A percentile compares a stretch with the other conserved stretches of the same genome.
phyloP scores from a whole-genome alignment of 2,888 invertebrate species.

The Syritta pipiens region DNA sequence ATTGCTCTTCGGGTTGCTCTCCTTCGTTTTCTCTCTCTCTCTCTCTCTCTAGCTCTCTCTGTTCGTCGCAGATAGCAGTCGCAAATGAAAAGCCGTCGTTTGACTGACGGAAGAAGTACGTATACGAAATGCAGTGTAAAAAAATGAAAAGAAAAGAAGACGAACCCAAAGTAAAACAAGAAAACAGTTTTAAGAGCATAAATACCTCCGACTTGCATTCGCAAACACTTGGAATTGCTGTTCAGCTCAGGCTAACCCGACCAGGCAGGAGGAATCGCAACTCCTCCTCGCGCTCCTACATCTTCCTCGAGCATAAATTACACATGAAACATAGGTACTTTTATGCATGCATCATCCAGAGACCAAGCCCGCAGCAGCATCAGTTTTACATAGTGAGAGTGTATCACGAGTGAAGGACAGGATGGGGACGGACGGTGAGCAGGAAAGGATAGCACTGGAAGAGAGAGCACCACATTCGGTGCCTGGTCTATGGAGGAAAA shows the following conservation, averaged over 20 bases:
- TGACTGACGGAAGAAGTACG: conserved; percentile 28
- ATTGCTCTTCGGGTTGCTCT: no score
- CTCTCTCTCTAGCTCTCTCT: no score
- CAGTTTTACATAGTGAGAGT: conserved; percentile 30
- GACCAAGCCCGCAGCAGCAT: conserved; percentile 46
- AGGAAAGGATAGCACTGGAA: conserved; percentile 35
- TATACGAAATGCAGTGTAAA: conserved; percentile 3
- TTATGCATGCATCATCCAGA: conserved; percentile 70
- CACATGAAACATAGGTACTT: conserved; percentile 66
- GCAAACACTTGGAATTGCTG: conserved; percentile 47
- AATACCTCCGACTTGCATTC: conserved; percentile 60
- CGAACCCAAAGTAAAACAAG: conserved; percentile 21
- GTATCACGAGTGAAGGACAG: neutral
- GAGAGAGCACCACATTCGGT: conserved; percentile 57
- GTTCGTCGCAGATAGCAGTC: no score
- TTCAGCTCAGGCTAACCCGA: conserved; percentile 41
- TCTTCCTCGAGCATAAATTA: conserved; percentile 57
- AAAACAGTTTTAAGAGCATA: conserved; percentile 67
- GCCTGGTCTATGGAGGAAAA: conserved; percentile 68
- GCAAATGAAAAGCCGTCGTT: conserved; percentile 12
- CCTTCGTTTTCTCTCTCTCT: conserved; percentile 7
- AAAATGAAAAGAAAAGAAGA: conserved; percentile 15
- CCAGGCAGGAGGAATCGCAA: neutral
- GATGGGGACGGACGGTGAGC: conserved; percentile 30
- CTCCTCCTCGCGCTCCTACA: neutral